Evolutionary conservation across 2,113 vertebrate species (phyloP).

Genomic region (Pseudopipra pipra): DNA sequence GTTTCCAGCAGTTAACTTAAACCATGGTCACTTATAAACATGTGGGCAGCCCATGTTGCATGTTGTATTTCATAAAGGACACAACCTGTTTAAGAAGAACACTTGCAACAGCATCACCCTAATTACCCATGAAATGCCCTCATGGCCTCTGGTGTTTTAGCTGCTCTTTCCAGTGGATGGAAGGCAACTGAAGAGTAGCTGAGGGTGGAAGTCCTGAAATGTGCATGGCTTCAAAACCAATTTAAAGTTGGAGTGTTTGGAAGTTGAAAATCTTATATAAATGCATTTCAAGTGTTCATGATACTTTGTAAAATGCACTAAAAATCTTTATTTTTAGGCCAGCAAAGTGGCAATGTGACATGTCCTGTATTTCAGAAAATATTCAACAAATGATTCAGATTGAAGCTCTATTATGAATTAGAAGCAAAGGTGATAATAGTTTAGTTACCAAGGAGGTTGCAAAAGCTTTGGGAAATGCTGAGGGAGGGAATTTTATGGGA

Average conservation of each 20-base stretch:
- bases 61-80: neutral
- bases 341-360: neutral
- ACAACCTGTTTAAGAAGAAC: neutral
- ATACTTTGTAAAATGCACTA: neutral
- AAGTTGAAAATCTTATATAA: neutral
- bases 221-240: neutral
- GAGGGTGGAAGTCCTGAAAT: neutral
- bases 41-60: neutral
- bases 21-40: neutral
- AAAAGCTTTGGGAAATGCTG: neutral
- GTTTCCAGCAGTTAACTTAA: neutral
- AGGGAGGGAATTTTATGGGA: neutral
- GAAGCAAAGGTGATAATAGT: neutral
- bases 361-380: neutral
- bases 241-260: neutral
- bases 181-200: neutral
- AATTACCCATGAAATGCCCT: neutral
- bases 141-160: neutral
- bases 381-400: neutral
- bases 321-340: neutral
- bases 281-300: neutral
- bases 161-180: neutral
- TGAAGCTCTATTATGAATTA: neutral
- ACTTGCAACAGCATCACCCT: fast-evolving
- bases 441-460: neutral